Conservation (phyloP, 2,888 invertebrate species). For the Neoitamus cyanurus region DNA sequence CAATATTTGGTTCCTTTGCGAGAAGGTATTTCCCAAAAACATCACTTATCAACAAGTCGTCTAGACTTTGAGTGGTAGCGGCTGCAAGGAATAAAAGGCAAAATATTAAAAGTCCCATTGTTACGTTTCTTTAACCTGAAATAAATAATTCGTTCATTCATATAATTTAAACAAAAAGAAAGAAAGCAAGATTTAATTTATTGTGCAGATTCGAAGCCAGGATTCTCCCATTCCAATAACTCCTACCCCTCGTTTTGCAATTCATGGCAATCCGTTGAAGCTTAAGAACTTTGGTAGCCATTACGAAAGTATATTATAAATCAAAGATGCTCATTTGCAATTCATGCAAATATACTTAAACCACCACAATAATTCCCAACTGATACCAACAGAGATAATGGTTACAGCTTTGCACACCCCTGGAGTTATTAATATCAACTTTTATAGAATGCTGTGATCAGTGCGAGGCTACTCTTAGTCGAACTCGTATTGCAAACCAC, state of each 20-base stretch:
- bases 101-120: neutral
- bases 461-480: neutral
- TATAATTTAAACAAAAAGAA: slow-evolving; percentile 53
- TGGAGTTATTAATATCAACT: neutral
- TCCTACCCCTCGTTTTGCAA: no score
- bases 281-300: no score
- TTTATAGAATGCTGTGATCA: neutral
- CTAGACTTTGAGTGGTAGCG: neutral
- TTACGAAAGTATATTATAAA: no score
- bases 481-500: neutral
- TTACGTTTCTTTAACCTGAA: neutral
- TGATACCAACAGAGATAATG: neutral
- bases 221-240: no score
- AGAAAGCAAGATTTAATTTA: no score
- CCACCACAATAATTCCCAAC: neutral
- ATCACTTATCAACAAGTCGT: slow-evolving; percentile 20
- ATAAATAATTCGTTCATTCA: slow-evolving; percentile 72
- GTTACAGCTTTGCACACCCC: neutral
- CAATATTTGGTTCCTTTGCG: neutral
- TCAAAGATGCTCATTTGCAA: neutral
- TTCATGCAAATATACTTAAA: neutral
- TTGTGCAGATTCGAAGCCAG: no score
- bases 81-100: neutral
- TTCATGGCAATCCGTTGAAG: no score
- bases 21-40: neutral